Percentiles rank a stretch among this genome's conserved stretches.
phyloP scores from a whole-genome alignment of 2,797 vertebrate genomes.

The Rhyacichthys aspro region DNA sequence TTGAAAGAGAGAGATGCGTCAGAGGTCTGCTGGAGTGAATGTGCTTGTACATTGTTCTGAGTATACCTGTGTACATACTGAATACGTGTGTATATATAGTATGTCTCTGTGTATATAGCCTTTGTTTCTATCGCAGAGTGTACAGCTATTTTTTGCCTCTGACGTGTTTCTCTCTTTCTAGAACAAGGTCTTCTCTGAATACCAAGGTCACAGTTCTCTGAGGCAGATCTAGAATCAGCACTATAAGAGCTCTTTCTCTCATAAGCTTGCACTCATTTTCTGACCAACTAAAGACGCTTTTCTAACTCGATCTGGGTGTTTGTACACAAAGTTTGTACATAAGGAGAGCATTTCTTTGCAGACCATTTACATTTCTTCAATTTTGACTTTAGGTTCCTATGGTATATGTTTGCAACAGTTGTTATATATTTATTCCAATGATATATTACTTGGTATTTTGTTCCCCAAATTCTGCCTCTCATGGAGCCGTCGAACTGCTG shows the following conservation, averaged over 20 bases:
- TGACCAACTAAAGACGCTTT: constrained; percentile 79
- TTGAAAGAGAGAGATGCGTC: constrained; percentile 78
- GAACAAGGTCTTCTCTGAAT: constrained; percentile 69
- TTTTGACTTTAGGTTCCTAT: constrained; percentile 72
- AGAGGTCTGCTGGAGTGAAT: constrained; percentile 80
- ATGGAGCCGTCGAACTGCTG: constrained; percentile 63
- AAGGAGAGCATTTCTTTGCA: constrained; percentile 73
- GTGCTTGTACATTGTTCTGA: constrained; percentile 77
- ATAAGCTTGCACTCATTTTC: constrained; percentile 82
- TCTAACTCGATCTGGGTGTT: constrained; percentile 81
- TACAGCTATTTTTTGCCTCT: constrained; percentile 81
- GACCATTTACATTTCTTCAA: constrained; percentile 75
- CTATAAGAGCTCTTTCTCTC: constrained; percentile 65
- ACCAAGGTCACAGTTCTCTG: constrained; percentile 71
- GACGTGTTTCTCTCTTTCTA: constrained; percentile 79
- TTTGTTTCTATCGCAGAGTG: constrained; percentile 84
- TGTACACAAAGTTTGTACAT: constrained; percentile 84
- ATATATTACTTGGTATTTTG: constrained; percentile 75
- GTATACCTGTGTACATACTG: constrained; percentile 82
- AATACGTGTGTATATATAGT: constrained; percentile 80
- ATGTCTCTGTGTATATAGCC: constrained; percentile 81
- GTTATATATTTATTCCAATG: constrained; percentile 82
- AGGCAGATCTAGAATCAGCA: constrained; percentile 72
- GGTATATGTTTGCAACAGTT: constrained; percentile 77
- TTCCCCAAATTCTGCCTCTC: constrained; percentile 75